phyloP scores from a whole-genome alignment of 2,888 invertebrate genomes.

The Callinectes sapidus region DNA sequence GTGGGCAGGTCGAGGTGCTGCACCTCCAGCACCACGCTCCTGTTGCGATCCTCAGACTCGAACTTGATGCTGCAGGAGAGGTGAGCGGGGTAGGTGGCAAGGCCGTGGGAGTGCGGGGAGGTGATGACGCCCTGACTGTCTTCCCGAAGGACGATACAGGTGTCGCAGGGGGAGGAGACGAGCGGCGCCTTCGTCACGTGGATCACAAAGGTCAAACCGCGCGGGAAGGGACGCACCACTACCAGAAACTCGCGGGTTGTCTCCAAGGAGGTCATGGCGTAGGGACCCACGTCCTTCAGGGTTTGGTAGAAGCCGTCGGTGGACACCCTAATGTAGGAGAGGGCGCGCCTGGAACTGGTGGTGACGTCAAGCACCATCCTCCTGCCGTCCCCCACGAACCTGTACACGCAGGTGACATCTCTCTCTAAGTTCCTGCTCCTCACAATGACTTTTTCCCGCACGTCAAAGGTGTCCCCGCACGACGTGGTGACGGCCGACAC shows the following conservation, averaged over 20 bases:
- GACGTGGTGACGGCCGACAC: conserved; percentile 40
- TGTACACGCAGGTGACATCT: conserved; percentile 49
- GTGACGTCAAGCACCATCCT: conserved; percentile 58
- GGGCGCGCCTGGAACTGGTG: conserved; percentile 39
- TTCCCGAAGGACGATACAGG: conserved; percentile 41
- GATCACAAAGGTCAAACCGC: conserved; percentile 46
- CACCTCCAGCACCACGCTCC: conserved; percentile 47
- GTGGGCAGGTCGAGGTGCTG: conserved; percentile 39
- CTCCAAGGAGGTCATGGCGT: conserved; percentile 45
- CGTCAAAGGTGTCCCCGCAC: conserved; percentile 48
- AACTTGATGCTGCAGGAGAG: conserved; percentile 55
- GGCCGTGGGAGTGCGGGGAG: conserved; percentile 37
- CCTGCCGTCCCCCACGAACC: conserved; percentile 38
- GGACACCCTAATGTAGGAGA: conserved; percentile 47
- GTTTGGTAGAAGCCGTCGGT: conserved; percentile 51
- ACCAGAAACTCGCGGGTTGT: conserved; percentile 55
- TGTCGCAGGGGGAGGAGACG: conserved; percentile 39
- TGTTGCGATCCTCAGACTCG: conserved; percentile 41
- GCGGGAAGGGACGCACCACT: conserved; percentile 45
- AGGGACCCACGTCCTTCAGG: neutral
- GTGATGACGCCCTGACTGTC: conserved; percentile 43
- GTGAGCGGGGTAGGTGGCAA: conserved; percentile 46
- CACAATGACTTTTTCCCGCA: conserved; percentile 35
- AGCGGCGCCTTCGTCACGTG: conserved; percentile 38
- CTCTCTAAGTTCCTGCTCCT: conserved; percentile 12